Conservation (phyloP, 2,113 vertebrate genomes). For the Rhegmatorhina hoffmannsi region DNA sequence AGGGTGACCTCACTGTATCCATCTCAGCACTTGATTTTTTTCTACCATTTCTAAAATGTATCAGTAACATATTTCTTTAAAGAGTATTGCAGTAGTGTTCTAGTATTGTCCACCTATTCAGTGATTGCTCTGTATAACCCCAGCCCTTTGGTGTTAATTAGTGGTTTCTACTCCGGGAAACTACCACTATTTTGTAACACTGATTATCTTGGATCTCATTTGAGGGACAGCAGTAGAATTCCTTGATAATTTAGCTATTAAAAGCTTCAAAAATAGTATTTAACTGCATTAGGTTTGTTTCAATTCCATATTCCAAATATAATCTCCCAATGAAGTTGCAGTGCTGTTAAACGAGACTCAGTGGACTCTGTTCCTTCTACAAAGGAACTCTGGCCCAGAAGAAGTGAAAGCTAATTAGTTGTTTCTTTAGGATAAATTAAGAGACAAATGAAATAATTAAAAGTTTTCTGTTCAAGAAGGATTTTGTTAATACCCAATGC, state of each 20-base stretch:
- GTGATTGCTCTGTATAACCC: background rate
- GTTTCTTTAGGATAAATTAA: conserved; percentile 22
- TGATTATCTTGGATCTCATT: background rate
- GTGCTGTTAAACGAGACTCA: background rate
- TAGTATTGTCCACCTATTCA: background rate
- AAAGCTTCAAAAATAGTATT: background rate
- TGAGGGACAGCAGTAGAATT: background rate
- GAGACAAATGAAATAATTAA: conserved; percentile 31
- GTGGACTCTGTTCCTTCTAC: background rate
- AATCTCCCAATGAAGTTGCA: background rate
- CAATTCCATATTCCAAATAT: background rate
- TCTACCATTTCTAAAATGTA: background rate
- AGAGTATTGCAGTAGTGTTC: background rate
- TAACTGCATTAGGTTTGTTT: background rate
- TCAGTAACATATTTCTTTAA: background rate
- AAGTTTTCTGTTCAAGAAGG: conserved; percentile 13
- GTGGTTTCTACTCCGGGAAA: background rate
- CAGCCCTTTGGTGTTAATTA: background rate
- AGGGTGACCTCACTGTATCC: background rate
- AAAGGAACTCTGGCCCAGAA: background rate
- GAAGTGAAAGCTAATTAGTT: conserved; percentile 3
- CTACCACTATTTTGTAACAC: background rate
- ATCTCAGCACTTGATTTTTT: background rate
- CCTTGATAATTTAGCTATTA: background rate
- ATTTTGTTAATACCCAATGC: background rate